phyloP scores from a whole-genome alignment of 2,113 vertebrate species.

The Brienomyrus longianalis region DNA sequence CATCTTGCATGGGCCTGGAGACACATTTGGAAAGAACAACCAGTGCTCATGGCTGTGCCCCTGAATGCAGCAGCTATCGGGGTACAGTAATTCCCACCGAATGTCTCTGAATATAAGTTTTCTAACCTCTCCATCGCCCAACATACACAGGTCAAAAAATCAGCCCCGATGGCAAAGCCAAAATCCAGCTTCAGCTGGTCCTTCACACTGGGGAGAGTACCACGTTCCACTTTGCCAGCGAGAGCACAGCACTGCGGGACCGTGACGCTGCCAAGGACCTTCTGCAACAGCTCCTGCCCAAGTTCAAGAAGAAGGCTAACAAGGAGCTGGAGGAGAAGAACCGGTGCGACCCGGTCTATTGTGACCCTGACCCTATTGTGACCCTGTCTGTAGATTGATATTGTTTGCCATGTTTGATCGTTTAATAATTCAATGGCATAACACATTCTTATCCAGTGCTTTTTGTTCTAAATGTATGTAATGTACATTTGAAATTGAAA shows the following conservation, averaged over 20 bases:
- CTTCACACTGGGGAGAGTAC: constrained; percentile 90
- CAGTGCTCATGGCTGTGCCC: background rate
- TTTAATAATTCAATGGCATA: background rate
- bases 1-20: background rate
- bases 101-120: background rate
- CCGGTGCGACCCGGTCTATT: constrained; percentile 59
- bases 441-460: background rate
- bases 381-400: background rate
- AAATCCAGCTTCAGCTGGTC: constrained; percentile 94
- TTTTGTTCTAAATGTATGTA: background rate
- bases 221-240: constrained; percentile 95
- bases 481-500: background rate
- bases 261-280: constrained; percentile 91
- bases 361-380: background rate
- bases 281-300: constrained; percentile 91
- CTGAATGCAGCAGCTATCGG: background rate
- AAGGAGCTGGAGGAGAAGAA: constrained; percentile 98
- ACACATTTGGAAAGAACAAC: background rate
- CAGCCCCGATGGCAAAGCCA: constrained; percentile 96
- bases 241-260: constrained; percentile 87
- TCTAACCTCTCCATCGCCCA: background rate
- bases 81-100: background rate
- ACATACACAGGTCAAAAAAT: constrained; percentile 87
- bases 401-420: background rate
- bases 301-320: constrained; percentile 97